phyloP scores from a whole-genome alignment of 2,797 vertebrate species.

The Balearica regulorum region DNA sequence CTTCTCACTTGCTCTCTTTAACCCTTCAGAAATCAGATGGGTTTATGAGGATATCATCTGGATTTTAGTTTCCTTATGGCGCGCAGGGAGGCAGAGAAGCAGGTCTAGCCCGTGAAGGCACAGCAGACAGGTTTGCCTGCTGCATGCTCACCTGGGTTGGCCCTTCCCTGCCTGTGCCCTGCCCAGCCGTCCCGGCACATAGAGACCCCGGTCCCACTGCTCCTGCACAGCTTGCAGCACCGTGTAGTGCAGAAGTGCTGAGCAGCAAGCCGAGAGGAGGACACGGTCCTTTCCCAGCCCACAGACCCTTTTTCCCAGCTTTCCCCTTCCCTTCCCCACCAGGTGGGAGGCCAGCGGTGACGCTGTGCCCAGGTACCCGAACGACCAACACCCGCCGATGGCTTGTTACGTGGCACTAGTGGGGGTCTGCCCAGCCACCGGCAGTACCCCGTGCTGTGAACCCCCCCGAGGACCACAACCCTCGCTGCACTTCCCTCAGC shows the following conservation, averaged over 20 bases:
- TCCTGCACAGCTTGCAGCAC: neutral
- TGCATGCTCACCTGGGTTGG: neutral
- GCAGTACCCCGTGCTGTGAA: neutral
- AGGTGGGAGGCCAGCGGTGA: neutral
- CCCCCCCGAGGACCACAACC: neutral
- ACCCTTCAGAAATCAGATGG: neutral
- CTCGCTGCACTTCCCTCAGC: fast-evolving
- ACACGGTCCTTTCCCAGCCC: neutral
- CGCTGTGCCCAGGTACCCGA: neutral
- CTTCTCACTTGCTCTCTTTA: neutral
- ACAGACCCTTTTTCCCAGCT: neutral
- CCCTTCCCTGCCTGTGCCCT: neutral
- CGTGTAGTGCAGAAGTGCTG: neutral
- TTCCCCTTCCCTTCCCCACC: neutral
- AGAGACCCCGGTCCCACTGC: neutral
- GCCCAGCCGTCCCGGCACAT: neutral
- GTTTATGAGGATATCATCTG: neutral
- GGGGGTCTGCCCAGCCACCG: neutral
- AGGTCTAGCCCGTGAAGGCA: fast-evolving
- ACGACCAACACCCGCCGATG: fast-evolving
- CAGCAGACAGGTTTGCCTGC: neutral
- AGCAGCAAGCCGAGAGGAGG: neutral
- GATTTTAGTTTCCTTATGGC: neutral
- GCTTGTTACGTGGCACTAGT: neutral
- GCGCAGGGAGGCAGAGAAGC: neutral